These are phyloP conservation scores for Caenorhabditis imperialis DNA, from an alignment of 2,888 invertebrate genomes.

Conservation along the genomic window DNA sequence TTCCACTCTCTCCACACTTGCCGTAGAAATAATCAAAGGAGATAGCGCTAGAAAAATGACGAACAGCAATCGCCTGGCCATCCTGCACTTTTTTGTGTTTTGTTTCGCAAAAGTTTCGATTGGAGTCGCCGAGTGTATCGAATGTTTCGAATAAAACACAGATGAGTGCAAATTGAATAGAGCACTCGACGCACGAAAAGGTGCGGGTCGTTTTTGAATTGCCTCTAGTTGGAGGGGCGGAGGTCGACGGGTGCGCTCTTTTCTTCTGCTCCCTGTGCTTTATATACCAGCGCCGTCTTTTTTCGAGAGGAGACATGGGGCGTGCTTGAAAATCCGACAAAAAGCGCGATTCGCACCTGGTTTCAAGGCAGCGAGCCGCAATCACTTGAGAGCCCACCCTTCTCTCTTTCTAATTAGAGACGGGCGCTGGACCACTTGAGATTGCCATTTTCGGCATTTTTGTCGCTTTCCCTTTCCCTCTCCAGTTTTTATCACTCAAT, in stretches of 20 bases:
- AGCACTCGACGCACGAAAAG: conserved; percentile 55
- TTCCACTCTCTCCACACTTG: conserved; percentile 28
- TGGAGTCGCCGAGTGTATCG: conserved; percentile 40
- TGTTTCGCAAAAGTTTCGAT: conserved; percentile 24
- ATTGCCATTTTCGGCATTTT: conserved; percentile 47
- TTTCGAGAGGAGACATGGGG: conserved; percentile 43
- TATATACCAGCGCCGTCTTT: conserved; percentile 37
- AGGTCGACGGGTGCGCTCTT: conserved; percentile 44
- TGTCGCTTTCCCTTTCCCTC: conserved; percentile 7
- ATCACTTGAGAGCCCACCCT: conserved; percentile 40
- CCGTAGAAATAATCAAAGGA: conserved; percentile 17
- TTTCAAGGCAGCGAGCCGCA: conserved; percentile 39
- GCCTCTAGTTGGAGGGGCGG: conserved; percentile 42
- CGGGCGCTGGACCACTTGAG: conserved; percentile 39
- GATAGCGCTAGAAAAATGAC: conserved; percentile 19
- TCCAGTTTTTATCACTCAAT: conserved; percentile 46
- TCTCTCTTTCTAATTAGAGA: conserved; percentile 55
- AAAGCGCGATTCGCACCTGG: conserved; percentile 58
- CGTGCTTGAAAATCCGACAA: conserved; percentile 54
- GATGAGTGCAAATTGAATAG: conserved; percentile 54
- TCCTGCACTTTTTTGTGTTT: conserved; percentile 27
- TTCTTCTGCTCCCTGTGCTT: conserved; percentile 48
- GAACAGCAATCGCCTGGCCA: conserved; percentile 22
- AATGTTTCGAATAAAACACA: conserved; percentile 55
- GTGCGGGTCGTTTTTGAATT: conserved; percentile 52